phyloP scores from a whole-genome alignment of 92 coral and sea anemone genomes.

The Porites cylindrica region DNA sequence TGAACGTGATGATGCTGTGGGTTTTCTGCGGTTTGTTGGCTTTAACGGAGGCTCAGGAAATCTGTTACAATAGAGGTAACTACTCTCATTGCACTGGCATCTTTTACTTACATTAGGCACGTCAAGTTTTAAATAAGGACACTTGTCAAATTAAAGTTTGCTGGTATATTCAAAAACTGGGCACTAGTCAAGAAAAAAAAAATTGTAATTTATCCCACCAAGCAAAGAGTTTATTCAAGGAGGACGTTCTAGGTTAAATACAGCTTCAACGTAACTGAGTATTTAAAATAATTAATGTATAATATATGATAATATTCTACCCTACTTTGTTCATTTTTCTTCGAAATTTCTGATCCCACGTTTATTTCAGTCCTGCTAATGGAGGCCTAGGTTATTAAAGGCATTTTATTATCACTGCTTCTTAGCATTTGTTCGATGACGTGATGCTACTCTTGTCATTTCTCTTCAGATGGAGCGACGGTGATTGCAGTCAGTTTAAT shows the following conservation, averaged over 20 bases:
- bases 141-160: not conserved
- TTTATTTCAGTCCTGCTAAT: too few relatives aligned
- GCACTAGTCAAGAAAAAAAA: too few relatives aligned
- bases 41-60: not conserved
- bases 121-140: not conserved
- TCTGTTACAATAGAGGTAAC: conserved; percentile 4
- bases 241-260: too few relatives aligned
- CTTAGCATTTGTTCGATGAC: not conserved
- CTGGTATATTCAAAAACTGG: not conserved
- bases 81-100: not conserved
- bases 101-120: not conserved
- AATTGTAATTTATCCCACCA: too few relatives aligned
- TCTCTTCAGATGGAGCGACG: not conserved
- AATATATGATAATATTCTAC: too few relatives aligned
- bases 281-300: too few relatives aligned
- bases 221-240: too few relatives aligned
- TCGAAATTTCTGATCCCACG: too few relatives aligned
- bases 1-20: not conserved
- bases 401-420: not conserved
- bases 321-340: too few relatives aligned
- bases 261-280: too few relatives aligned
- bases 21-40: conserved; percentile 11
- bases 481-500: conserved; percentile 21
- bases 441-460: not conserved
- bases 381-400: too few relatives aligned